phyloP scores from a whole-genome alignment of 35 echinoderm and acorn worm genomes.

The Amphiura filiformis region DNA sequence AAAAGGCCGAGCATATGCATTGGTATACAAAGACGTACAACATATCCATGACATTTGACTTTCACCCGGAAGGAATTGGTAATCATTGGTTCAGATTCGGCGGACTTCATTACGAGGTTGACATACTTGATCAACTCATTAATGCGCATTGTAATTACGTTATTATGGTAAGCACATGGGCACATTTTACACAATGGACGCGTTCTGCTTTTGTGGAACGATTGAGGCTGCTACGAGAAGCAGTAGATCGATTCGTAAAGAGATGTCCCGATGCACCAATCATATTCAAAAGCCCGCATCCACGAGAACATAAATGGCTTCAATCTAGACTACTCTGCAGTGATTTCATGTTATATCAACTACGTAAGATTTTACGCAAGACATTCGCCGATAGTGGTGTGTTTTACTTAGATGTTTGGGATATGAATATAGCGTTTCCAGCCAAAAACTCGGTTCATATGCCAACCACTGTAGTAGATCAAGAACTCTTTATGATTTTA shows the following conservation, averaged over 20 bases:
- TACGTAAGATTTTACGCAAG: conserved; percentile 5
- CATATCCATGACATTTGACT: background rate
- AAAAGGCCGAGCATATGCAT: background rate
- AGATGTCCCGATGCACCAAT: background rate
- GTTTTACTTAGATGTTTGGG: too few relatives aligned
- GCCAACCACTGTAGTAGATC: too few relatives aligned
- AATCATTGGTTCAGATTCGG: background rate
- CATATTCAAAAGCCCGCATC: background rate
- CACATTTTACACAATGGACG: background rate
- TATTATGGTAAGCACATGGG: background rate
- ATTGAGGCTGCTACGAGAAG: background rate
- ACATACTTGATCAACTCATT: too few relatives aligned
- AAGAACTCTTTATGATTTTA: too few relatives aligned
- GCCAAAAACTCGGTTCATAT: too few relatives aligned
- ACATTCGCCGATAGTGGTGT: background rate
- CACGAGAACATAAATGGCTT: background rate
- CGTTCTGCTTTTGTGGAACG: background rate
- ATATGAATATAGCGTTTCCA: background rate
- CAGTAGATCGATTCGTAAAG: background rate
- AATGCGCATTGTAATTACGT: background rate
- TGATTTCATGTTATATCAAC: background rate
- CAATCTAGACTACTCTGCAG: background rate
- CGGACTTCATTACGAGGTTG: too few relatives aligned
- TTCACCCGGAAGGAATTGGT: background rate
- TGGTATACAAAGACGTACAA: background rate